Evolutionary conservation across 2,888 invertebrate species (phyloP), one percentile per base, ranked within the genome.

Genomic region (Capitulum mitella): DNA sequence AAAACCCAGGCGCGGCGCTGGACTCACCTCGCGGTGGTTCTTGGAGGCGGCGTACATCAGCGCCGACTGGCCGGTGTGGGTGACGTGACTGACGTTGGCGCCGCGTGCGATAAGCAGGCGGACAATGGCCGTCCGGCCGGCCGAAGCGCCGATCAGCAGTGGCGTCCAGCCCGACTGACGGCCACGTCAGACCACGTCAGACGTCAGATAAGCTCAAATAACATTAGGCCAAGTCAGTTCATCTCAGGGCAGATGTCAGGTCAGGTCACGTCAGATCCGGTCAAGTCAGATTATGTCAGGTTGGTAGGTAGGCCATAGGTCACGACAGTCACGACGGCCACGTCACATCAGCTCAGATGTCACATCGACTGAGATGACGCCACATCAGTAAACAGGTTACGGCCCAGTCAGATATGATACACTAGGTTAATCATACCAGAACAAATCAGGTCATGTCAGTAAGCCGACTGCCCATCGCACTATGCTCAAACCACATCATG

Each of bases 1-100:
- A n/a, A n/a, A n/a, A n/a, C n/a, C n/a, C n/a, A n/a, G n/a, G n/a
- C n/a, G n/a, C 43, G 43, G 5, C 43, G 43, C 43, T 5, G 5
- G 43, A 79, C 83, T 83, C 85, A 92, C 92, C 86, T 91, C 89
- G 82, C 88, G 86, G 88, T 92, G 91, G 80, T 93, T 92, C 86
- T 94, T 95, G 0, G 94, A 95, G 80, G 93, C 91, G 70, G 93
- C 93, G 88, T 95, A 94, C 84, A 94, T 94, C 78, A 95, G 85
- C 16, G 94, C 88, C 58, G 93, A 91, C 85, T 95, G 94, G 0
- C 93, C 93, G 80, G 91, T 90, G 80, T 85, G 86, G 78, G 91
- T 92, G 83, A 90, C 89, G 77, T 91, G 90, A 86, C 93, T 91
- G 0, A 94, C 89, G 85, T 92, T 87, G 26, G 92, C 93, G 64